Percentiles rank a stretch among this genome's conserved stretches.
phyloP scores from a whole-genome alignment of 2,797 vertebrate genomes.

The Sciurus vulgaris region DNA sequence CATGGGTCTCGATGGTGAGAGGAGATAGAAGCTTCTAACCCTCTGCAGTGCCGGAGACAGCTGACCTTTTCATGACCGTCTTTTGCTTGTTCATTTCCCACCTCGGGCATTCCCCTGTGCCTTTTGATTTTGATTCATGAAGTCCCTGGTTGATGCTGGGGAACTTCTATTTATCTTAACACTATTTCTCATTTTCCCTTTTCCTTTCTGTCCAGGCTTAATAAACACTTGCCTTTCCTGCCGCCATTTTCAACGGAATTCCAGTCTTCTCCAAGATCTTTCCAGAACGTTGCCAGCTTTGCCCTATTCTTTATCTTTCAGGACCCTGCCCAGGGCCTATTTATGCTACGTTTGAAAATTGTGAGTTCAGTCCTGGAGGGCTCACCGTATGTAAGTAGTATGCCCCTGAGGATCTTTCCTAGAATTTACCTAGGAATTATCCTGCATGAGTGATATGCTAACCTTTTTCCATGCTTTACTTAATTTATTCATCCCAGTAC shows the following conservation, averaged over 20 bases:
- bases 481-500: not conserved
- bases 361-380: not conserved
- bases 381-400: not conserved
- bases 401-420: not conserved
- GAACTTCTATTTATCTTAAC: not conserved
- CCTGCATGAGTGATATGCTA: not conserved
- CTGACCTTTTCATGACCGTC: not conserved
- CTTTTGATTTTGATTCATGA: not conserved
- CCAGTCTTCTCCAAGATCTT: not conserved
- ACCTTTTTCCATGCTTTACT: not conserved
- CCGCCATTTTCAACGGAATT: not conserved
- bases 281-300: not conserved
- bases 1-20: not conserved
- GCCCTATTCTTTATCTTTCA: not conserved
- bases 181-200: constrained; percentile 10
- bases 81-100: not conserved
- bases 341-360: not conserved
- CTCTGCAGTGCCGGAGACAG: not conserved
- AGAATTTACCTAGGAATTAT: not conserved
- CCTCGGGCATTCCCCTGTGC: not conserved
- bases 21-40: not conserved
- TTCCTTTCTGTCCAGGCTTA: not conserved
- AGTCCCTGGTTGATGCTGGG: not conserved
- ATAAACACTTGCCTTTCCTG: not conserved
- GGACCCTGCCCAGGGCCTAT: not conserved